Percentiles rank a stretch among this genome's conserved stretches.
phyloP scores from a whole-genome alignment of 2,113 vertebrate species.

The Hypanus sabinus region DNA sequence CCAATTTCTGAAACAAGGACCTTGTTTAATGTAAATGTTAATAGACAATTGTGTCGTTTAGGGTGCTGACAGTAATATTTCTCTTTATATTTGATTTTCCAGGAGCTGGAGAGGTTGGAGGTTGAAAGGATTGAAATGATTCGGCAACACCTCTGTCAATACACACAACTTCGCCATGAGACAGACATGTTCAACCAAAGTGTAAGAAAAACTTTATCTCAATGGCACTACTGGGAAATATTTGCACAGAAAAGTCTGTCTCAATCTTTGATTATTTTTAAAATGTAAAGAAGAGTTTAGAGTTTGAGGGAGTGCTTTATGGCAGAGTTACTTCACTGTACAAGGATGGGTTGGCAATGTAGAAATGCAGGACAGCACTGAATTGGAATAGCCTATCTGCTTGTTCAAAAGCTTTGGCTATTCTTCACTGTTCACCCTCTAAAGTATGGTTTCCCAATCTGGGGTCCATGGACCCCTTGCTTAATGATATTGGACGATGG shows the following conservation, averaged over 20 bases:
- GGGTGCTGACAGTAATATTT: not conserved
- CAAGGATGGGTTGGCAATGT: not conserved
- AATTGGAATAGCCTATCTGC: not conserved
- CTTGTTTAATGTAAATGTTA: not conserved
- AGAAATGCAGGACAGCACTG: not conserved
- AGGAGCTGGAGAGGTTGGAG: constrained; percentile 94
- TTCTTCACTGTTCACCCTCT: not conserved
- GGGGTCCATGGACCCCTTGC: no score
- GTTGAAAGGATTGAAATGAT: constrained; percentile 93
- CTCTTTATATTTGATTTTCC: constrained; percentile 39
- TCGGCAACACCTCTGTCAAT: constrained; percentile 86
- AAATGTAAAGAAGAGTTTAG: not conserved
- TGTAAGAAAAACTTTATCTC: constrained; percentile 61
- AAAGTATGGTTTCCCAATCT: not conserved
- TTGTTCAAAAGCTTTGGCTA: no score
- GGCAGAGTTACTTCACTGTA: not conserved
- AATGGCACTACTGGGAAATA: not conserved
- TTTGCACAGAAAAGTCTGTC: not conserved
- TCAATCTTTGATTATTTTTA: not conserved
- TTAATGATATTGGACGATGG: no score
- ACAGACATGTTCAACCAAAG: constrained; percentile 99
- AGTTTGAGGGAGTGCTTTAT: not conserved
- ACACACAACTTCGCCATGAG: constrained; percentile 89
- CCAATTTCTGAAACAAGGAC: not conserved
- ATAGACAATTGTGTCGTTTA: not conserved